Evolutionary conservation across 2,113 vertebrate genomes (phyloP).

Genomic region (Chunga burmeisteri): DNA sequence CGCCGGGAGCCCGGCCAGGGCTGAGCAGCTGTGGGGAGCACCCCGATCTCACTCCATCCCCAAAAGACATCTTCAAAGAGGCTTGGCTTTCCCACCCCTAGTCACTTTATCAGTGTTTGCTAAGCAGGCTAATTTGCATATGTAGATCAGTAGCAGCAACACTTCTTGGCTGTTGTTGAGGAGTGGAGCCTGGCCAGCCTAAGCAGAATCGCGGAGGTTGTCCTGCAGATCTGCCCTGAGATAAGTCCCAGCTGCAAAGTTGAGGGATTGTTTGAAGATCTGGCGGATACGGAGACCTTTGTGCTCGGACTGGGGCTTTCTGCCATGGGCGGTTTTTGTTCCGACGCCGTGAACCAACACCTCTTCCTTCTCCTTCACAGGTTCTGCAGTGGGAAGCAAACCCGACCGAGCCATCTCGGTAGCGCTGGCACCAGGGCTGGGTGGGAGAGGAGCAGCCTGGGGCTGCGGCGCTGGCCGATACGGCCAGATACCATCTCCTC

Average conservation of each 20-base stretch:
- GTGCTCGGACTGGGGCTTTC: background rate
- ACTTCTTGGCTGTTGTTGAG: background rate
- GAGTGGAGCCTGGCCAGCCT: background rate
- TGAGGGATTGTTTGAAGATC: background rate
- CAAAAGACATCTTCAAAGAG: background rate
- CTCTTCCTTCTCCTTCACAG: background rate
- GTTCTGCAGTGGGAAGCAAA: background rate
- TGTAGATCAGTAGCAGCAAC: background rate
- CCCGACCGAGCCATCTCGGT: accelerated
- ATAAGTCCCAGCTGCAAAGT: slow-evolving; percentile 1
- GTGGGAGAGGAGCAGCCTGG: background rate
- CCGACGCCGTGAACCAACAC: background rate
- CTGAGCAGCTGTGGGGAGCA: background rate
- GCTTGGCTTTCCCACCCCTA: background rate
- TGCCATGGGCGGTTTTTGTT: background rate
- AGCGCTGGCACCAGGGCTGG: background rate
- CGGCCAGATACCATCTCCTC: accelerated
- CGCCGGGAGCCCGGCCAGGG: accelerated
- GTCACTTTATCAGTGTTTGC: background rate
- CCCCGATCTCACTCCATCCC: background rate
- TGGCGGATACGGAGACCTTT: background rate
- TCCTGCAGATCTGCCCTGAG: background rate
- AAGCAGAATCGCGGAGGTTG: background rate
- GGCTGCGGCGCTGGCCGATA: background rate
- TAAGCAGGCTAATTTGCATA: background rate